Evolutionary conservation across 2,888 invertebrate species (phyloP), one percentile per base, ranked within the genome.

Genomic region (Brachylomia viminalis): DNA sequence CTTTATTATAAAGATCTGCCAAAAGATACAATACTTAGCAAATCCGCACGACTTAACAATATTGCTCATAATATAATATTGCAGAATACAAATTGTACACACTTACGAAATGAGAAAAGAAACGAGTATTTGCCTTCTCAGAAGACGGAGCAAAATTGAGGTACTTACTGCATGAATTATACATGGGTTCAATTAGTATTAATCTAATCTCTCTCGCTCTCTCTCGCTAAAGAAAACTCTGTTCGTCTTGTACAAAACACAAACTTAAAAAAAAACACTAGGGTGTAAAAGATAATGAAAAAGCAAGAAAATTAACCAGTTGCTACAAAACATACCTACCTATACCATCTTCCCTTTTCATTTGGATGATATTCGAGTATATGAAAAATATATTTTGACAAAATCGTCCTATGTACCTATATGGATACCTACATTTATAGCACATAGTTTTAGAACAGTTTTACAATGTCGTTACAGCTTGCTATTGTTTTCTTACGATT

Each of bases 41-140:
- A 69, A 65, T 52, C 65, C 71, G 80, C 70, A 68, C 59, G 69
- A 69, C 47, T 72, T 30, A 58, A 27, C 67, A 68, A 59, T n/a
- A n/a, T 82, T 79, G 70, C 58, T 75, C 65, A 45, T 75, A 56
- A 67, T 67, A 67, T 42, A 62, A 70, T 70, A 78, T 68, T 56
- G 64, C 59, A 42, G 47, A 78, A 68, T 59, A 73, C n/a, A 52
- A 75, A 78, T 70, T 64, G 69, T 54, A 61, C 20, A 38, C 52
- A n/a, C 33, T 68, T 30, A 62, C 20, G 68, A 38, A 69, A 66
- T 56, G 15, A 20, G 45, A 27, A 27, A 17, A 23, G 30, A 52
- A n/a, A 59, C 7, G 10, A 58, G 38, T 75, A 75, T 65, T 71
- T 73, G 47, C 33, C 15, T 70, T n/a, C 58, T n/a, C n/a, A 15